Evolutionary conservation across 2,888 invertebrate genomes (phyloP).

Genomic region (Ephialtes manifestator): DNA sequence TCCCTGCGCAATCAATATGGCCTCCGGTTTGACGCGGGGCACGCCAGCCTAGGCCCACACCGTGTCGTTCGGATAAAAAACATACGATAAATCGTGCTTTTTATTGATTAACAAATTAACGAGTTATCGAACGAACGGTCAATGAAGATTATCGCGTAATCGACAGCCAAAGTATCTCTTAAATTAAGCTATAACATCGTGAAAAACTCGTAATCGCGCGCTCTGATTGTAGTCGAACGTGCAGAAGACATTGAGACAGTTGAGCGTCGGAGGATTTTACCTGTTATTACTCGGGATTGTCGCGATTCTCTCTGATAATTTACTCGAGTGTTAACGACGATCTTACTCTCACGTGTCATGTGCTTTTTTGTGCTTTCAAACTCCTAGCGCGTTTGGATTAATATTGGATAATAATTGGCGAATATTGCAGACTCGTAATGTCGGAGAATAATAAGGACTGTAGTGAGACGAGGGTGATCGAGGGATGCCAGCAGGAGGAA

Average conservation of each 20-base stretch:
- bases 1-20: conserved; percentile 79
- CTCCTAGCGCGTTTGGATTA: not conserved
- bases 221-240: not conserved
- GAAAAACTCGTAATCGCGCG: not conserved
- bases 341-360: not conserved
- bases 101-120: not conserved
- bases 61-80: conserved; percentile 41
- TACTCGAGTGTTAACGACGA: not conserved
- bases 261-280: conserved; percentile 17
- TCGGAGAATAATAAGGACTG: conserved; percentile 56
- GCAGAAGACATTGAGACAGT: conserved; percentile 16
- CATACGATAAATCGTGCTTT: not conserved
- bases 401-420: not conserved
- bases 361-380: not conserved
- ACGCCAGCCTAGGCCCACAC: conserved; percentile 69
- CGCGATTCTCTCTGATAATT: not conserved
- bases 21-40: conserved; percentile 73
- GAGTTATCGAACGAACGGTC: not conserved
- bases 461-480: conserved; percentile 75
- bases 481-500: conserved; percentile 77
- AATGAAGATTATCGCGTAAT: not conserved
- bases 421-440: not conserved
- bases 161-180: not conserved
- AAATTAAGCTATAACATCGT: not conserved
- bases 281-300: not conserved